Conservation (phyloP, 1,140 invertebrate species). For the Asbolus verrucosus region DNA sequence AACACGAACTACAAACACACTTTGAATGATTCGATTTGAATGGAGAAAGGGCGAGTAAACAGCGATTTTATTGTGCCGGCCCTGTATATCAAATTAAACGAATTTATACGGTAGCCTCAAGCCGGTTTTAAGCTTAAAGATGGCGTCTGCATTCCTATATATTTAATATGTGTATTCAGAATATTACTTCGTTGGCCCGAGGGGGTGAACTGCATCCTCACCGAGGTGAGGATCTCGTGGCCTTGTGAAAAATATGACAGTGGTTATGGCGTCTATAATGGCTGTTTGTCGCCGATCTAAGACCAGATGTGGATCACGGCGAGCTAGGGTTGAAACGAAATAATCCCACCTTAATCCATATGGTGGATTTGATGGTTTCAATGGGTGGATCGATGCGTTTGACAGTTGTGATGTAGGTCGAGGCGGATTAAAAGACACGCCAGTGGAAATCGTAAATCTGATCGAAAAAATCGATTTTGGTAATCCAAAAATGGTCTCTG, state of each 20-base stretch:
- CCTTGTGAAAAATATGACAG: too few species aligned
- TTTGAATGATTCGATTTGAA: too few species aligned
- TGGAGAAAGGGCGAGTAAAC: slow-evolving; percentile 3
- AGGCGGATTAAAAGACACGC: slow-evolving; percentile 15
- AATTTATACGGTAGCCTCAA: neutral
- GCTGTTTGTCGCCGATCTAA: neutral
- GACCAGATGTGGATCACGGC: slow-evolving; percentile 53
- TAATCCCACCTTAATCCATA: slow-evolving; percentile 56
- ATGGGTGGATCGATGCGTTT: slow-evolving; percentile 50
- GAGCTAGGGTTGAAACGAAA: slow-evolving; percentile 52
- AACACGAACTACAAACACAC: slow-evolving; percentile 45
- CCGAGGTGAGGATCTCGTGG: too few species aligned
- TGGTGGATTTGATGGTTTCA: slow-evolving; percentile 52
- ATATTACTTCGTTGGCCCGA: too few species aligned
- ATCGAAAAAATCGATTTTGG: slow-evolving; percentile 36
- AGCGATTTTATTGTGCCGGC: neutral
- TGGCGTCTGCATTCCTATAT: too few species aligned
- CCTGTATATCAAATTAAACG: neutral
- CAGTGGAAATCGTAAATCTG: slow-evolving; percentile 1
- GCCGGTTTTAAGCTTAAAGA: too few species aligned
- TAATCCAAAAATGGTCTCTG: slow-evolving; percentile 28
- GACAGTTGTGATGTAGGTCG: slow-evolving; percentile 53
- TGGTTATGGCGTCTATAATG: too few species aligned
- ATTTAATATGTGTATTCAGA: too few species aligned
- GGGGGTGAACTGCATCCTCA: too few species aligned